A percentile compares a stretch with the other conserved stretches of the same genome.
phyloP scores from a whole-genome alignment of 1,140 invertebrate species.

The Diorhabda sublineata region DNA sequence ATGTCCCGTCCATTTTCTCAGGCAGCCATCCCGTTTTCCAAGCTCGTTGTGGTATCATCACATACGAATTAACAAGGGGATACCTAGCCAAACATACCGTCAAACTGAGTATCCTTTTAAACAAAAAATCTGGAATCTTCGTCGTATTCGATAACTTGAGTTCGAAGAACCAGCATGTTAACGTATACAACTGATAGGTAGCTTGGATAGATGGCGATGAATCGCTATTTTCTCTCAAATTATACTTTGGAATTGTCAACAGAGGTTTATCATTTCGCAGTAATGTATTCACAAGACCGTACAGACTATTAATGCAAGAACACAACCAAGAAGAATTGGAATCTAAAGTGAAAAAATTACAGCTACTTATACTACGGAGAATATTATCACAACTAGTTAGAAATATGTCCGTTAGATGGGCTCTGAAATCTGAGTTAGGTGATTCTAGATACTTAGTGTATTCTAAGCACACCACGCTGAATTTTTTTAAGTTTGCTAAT shows the following conservation, averaged over 20 bases:
- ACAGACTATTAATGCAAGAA: constrained; percentile 47
- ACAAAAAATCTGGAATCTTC: constrained; percentile 48
- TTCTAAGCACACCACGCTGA: constrained; percentile 60
- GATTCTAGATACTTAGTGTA: constrained; percentile 47
- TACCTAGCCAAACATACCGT: constrained; percentile 58
- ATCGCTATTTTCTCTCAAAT: constrained; percentile 43
- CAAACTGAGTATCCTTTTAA: constrained; percentile 47
- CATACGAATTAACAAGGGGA: constrained; percentile 64
- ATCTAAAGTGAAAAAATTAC: constrained; percentile 43
- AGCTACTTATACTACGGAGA: constrained; percentile 45
- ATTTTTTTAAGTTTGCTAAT: constrained; percentile 55
- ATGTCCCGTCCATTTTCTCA: constrained; percentile 48
- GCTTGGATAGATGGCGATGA: constrained; percentile 46
- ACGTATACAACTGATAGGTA: constrained; percentile 49
- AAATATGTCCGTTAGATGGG: constrained; percentile 34
- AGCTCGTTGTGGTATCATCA: constrained; percentile 60
- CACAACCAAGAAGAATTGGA: constrained; percentile 49
- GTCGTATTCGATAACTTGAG: constrained; percentile 25
- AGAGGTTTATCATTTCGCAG: constrained; percentile 40
- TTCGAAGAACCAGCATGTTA: constrained; percentile 53
- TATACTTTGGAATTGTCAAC: constrained; percentile 35
- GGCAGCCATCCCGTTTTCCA: constrained; percentile 63
- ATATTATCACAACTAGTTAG: constrained; percentile 38
- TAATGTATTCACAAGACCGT: constrained; percentile 38
- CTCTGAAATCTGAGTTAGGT: constrained; percentile 25